Conservation (phyloP, 2,888 invertebrate species). For the Sarcophaga variegata region DNA sequence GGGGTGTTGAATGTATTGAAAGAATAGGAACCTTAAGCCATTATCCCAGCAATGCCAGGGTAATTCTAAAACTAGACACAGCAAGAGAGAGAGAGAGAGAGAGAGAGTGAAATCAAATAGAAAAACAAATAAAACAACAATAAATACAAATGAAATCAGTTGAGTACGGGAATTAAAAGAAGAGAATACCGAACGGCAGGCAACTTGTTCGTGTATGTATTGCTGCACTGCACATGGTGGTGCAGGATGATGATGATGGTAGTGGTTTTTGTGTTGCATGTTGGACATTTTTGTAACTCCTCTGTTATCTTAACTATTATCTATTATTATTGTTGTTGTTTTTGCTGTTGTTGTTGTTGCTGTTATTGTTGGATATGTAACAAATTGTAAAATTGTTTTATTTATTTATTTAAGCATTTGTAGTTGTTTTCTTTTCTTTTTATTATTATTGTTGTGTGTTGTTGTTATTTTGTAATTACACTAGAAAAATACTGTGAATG, state of each 20-base stretch:
- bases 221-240: not conserved
- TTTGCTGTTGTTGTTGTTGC: not conserved
- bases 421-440: too few relatives aligned
- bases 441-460: slow-evolving; percentile 18
- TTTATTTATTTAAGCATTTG: slow-evolving; percentile 49
- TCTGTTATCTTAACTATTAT: not conserved
- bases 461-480: slow-evolving; percentile 55
- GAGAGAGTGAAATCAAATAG: not conserved
- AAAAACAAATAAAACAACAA: not conserved
- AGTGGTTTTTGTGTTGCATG: not conserved
- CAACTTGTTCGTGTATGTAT: not conserved
- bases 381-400: slow-evolving; percentile 46
- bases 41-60: not conserved
- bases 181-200: not conserved
- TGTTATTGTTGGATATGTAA: not conserved
- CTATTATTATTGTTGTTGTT: not conserved
- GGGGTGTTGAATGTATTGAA: slow-evolving; percentile 28
- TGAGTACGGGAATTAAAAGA: not conserved
- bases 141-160: slow-evolving; percentile 13
- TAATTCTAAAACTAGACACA: not conserved
- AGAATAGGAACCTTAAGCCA: slow-evolving; percentile 19
- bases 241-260: not conserved
- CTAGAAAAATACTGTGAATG: slow-evolving; percentile 42
- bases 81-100: not conserved
- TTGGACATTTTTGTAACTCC: slow-evolving; percentile 48